Base-by-base conservation (phyloP, 1,140 invertebrate species). In the Theocolax elegans region DNA sequence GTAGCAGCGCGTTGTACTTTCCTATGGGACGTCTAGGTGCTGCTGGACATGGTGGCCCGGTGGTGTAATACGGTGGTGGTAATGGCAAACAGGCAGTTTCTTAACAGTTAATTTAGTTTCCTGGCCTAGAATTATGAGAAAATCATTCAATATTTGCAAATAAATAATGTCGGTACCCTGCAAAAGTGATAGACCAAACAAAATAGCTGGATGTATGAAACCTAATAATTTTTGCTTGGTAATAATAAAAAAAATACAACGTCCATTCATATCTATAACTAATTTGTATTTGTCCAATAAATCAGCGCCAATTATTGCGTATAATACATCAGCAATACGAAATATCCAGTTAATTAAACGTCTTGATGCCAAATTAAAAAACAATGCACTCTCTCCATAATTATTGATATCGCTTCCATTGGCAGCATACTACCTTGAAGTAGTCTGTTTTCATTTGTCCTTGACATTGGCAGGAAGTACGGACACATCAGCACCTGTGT, bases 141-240 rank as follows among this genome's bases (percentile, higher is more conserved):
- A 0, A 40, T 29, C 8, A 70, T 66, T 21, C 67, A 13, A n/a
- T n/a, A 29, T 48, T 53, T 1, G 59, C 31, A n/a, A 9, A 8
- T 6, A 44, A n/a, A 3, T 69, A 12, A 6, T 69, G 48, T 63
- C 62, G 13, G 1, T 1, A 3, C 38, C 42, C 4, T 19, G 2
- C 10, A n/a, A n/a, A 17, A 49, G 62, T 6, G n/a, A 4, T 1
- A 53, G 12, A n/a, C n/a, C n/a, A 15, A 54, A 35, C 3, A 58
- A 17, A 0, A 23, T 9, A 1, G 76, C 79, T 72, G 31, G 53
- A 23, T 51, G 13, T n/a, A n/a, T n/a, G n/a, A n/a, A n/a, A n/a
- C n/a, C n/a, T n/a, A n/a, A n/a, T n/a, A 74, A 7, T 79, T n/a
- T 29, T 83, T 53, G 10, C 74, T 60, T 63, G 72, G 78, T 68